A percentile compares a stretch with the other conserved stretches of the same genome.
Conservation (phyloP, 2,888 invertebrate genomes). For the Pheosia tremula region DNA sequence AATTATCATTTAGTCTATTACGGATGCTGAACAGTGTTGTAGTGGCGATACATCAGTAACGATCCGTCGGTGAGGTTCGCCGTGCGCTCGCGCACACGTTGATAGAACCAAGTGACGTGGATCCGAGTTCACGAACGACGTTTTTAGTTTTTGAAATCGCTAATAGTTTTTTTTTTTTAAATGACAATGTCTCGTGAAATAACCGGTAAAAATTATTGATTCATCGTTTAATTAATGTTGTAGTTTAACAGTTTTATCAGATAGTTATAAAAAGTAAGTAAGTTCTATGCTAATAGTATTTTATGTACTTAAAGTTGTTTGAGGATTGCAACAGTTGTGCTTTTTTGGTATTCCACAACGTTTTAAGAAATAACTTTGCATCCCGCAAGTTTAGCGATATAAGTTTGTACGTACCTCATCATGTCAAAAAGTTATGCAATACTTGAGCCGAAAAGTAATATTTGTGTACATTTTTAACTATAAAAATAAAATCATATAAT, state of each 20-base stretch:
- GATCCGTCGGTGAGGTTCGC: not conserved
- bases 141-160: no score
- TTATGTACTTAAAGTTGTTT: no score
- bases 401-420: not conserved
- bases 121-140: not conserved
- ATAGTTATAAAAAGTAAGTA: no score
- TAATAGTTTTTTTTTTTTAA: not conserved
- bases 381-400: no score
- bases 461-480: no score
- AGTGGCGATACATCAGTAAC: not conserved
- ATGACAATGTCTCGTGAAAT: not conserved
- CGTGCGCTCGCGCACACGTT: not conserved
- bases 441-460: not conserved
- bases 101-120: not conserved
- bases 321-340: no score
- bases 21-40: not conserved
- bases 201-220: not conserved
- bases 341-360: not conserved
- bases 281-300: no score
- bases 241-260: no score
- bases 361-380: not conserved
- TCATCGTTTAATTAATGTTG: no score
- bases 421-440: constrained; percentile 1
- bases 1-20: not conserved
- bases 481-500: no score